Evolutionary conservation across 2,797 vertebrate genomes (phyloP).

Genomic region (Lerista edwardsae): DNA sequence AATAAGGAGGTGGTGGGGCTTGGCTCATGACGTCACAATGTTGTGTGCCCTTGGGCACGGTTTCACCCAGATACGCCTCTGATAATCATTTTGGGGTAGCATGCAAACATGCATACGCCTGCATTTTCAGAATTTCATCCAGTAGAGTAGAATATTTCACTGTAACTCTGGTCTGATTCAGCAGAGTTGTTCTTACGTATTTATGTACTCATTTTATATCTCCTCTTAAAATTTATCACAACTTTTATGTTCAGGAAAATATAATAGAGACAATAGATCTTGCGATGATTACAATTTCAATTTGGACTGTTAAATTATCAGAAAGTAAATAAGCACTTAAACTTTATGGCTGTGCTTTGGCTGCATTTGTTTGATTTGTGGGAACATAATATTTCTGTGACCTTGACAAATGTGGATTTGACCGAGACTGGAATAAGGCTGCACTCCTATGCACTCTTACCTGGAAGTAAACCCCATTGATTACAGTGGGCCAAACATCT

Average conservation of each 20-base stretch:
- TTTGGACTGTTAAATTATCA: slow-evolving; percentile 31
- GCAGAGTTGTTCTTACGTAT: neutral
- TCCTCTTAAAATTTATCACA: neutral
- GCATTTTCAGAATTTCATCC: neutral
- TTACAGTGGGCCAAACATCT: no score
- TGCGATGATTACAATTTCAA: neutral
- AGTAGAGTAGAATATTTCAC: neutral
- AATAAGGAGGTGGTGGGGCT: neutral
- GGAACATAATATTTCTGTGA: neutral
- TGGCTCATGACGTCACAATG: no score
- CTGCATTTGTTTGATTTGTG: slow-evolving; percentile 22
- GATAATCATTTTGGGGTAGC: neutral
- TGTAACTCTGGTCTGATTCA: neutral
- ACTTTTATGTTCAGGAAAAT: slow-evolving; percentile 25
- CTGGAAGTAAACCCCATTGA: no score
- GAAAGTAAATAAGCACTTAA: slow-evolving; percentile 14
- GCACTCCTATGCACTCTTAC: no score
- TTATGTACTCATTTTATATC: neutral
- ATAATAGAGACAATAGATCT: neutral
- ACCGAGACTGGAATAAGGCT: neutral
- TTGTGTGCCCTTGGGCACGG: no score
- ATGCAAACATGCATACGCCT: neutral
- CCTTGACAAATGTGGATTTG: slow-evolving; percentile 32
- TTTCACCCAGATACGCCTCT: no score
- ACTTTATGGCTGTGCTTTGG: neutral